Conservation (phyloP, 1,140 invertebrate species). For the Cydia amplana region DNA sequence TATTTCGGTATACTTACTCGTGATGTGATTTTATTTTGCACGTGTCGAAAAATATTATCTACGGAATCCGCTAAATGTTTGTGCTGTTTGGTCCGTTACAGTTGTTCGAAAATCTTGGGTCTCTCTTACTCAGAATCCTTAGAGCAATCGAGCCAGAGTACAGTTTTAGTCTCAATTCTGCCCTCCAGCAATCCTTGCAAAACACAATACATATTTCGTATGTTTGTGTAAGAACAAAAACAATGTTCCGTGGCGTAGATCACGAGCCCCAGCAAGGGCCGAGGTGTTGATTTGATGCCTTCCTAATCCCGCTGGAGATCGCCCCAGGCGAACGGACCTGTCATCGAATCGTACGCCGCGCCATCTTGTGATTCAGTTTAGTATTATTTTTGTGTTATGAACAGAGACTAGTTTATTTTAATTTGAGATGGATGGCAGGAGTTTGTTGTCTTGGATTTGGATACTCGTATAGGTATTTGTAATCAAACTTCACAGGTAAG, state of each 20-base stretch:
- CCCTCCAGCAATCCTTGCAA: no score
- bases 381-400: no score
- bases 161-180: no score
- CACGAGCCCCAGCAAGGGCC: slow-evolving; percentile 33
- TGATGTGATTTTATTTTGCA: not conserved
- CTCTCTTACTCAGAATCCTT: no score
- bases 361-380: slow-evolving; percentile 4
- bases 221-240: slow-evolving; percentile 3
- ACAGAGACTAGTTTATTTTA: no score
- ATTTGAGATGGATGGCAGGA: no score
- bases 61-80: not conserved
- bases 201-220: not conserved
- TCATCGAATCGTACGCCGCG: slow-evolving; percentile 37
- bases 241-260: slow-evolving; percentile 1
- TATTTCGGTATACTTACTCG: not conserved
- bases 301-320: slow-evolving; percentile 46
- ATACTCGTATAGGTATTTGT: no score
- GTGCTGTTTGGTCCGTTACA: not conserved
- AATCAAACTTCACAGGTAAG: no score
- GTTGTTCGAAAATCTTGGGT: not conserved
- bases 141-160: no score
- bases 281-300: slow-evolving; percentile 42
- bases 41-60: not conserved
- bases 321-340: slow-evolving; percentile 46
- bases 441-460: no score